A percentile compares a stretch with the other conserved stretches of the same genome.
Evolutionary conservation across 2,113 vertebrate genomes (phyloP).

Genomic region (Hemiscyllium ocellatum): DNA sequence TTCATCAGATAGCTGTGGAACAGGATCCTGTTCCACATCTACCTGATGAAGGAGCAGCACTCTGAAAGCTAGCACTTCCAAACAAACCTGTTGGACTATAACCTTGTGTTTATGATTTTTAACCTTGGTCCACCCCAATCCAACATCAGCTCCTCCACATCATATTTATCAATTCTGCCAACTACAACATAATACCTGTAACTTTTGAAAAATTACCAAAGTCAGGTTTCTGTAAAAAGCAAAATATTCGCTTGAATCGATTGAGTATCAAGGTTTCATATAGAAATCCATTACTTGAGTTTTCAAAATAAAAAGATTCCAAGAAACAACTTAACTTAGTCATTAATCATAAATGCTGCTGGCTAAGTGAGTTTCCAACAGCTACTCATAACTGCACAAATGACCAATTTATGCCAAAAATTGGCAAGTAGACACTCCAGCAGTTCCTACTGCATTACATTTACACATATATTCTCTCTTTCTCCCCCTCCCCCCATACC

Average conservation of each 20-base stretch:
- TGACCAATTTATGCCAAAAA: background rate
- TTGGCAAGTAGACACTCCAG: background rate
- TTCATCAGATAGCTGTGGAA: too few species aligned
- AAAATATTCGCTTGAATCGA: background rate
- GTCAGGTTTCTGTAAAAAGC: background rate
- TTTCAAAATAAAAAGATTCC: conserved; percentile 2
- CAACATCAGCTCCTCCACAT: too few species aligned
- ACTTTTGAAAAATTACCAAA: background rate
- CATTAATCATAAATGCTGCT: background rate
- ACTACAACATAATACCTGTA: background rate
- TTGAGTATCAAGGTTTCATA: background rate
- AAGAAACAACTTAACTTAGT: background rate
- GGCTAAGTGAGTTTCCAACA: background rate
- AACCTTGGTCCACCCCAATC: too few species aligned
- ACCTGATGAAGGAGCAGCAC: too few species aligned
- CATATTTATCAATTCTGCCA: background rate
- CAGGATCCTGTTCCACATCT: too few species aligned
- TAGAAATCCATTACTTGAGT: background rate
- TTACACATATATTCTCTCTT: background rate
- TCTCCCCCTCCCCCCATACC: background rate
- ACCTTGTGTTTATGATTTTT: too few species aligned
- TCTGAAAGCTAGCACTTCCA: too few species aligned
- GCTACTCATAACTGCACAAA: background rate
- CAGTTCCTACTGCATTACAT: background rate
- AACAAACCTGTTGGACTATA: too few species aligned